Evolutionary conservation across 2,888 invertebrate species (phyloP).

Genomic region (Philhelius pedissequus): DNA sequence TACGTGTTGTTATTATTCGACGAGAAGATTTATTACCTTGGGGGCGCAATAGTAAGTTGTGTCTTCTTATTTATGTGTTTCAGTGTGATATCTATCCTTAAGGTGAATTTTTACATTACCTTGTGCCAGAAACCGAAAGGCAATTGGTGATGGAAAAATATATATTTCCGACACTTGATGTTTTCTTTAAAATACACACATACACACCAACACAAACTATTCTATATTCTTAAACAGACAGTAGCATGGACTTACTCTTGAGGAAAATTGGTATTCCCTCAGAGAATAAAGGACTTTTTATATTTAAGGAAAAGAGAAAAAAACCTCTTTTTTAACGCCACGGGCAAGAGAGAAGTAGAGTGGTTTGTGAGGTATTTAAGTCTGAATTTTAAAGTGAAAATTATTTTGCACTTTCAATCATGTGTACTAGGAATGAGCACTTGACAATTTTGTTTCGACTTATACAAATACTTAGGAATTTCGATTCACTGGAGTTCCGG

Average conservation of each 20-base stretch:
- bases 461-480: no score
- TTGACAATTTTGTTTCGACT: no score
- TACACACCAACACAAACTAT: not conserved
- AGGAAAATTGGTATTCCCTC: not conserved
- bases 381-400: not conserved
- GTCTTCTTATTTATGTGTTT: not conserved
- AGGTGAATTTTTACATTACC: not conserved
- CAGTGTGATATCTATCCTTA: not conserved
- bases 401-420: no score
- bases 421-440: no score
- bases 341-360: not conserved
- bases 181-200: not conserved
- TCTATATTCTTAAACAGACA: not conserved
- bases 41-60: not conserved
- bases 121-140: not conserved
- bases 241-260: not conserved
- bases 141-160: not conserved
- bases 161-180: not conserved
- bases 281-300: not conserved
- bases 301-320: no score
- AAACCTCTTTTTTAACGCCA: not conserved
- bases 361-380: not conserved
- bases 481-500: no score
- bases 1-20: not conserved
- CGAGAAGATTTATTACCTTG: conserved; percentile 7